Conservation (phyloP, 1,140 invertebrate species). For the Dolichoris vasculosae region DNA sequence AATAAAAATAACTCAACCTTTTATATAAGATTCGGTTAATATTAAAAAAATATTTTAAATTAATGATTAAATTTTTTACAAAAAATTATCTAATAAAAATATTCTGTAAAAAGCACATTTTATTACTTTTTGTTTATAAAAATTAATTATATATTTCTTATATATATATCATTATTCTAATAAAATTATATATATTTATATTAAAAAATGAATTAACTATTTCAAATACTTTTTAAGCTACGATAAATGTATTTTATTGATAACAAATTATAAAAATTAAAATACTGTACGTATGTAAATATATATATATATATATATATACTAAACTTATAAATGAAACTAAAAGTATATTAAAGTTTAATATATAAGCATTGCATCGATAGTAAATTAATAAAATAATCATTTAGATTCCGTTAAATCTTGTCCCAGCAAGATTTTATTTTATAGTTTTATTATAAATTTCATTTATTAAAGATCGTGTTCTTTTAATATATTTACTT, state of each 20-base stretch:
- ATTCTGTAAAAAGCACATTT: too few relatives aligned
- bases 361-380: background rate
- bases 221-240: background rate
- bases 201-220: background rate
- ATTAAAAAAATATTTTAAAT: too few relatives aligned
- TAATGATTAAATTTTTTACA: too few relatives aligned
- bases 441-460: constrained; percentile 13
- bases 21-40: too few relatives aligned
- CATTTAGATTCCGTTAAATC: constrained; percentile 25
- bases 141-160: background rate
- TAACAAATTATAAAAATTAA: too few relatives aligned
- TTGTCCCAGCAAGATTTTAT: constrained; percentile 41
- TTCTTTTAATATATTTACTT: background rate
- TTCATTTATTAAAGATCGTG: background rate
- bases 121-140: too few relatives aligned
- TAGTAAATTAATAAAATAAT: constrained; percentile 20
- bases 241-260: too few relatives aligned
- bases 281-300: too few relatives aligned
- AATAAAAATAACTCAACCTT: too few relatives aligned
- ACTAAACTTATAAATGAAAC: background rate
- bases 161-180: background rate
- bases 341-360: background rate
- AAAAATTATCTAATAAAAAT: too few relatives aligned
- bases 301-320: too few relatives aligned
- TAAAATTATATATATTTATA: background rate